These are phyloP conservation scores for Rynchops niger DNA, from an alignment of 2,113 vertebrate species.

Conservation along the genomic window DNA sequence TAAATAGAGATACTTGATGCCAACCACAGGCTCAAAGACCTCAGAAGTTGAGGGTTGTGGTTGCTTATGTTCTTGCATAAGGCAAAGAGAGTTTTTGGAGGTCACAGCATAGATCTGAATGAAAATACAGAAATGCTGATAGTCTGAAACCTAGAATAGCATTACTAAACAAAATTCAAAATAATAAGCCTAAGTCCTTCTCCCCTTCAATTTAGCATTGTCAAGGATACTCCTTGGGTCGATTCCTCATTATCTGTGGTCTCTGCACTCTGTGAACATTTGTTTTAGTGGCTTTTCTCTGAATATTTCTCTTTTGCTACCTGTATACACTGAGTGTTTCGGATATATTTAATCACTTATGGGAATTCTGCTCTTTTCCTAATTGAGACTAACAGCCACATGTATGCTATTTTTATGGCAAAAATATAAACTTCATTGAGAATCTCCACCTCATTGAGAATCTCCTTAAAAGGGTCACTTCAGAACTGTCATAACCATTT, in stretches of 20 bases:
- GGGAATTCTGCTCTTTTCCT: neutral
- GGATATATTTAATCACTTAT: neutral
- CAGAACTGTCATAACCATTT: neutral
- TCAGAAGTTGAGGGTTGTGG: accelerated
- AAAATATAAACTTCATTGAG: neutral
- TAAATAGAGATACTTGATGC: neutral
- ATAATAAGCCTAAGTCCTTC: neutral
- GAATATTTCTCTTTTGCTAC: constrained; percentile 46
- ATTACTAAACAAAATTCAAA: constrained; percentile 33
- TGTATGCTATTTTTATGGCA: neutral
- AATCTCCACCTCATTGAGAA: neutral
- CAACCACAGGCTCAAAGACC: neutral
- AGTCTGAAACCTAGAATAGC: neutral
- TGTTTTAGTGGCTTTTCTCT: constrained; percentile 4
- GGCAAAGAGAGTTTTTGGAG: neutral
- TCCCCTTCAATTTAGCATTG: constrained; percentile 4
- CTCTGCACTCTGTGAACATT: neutral
- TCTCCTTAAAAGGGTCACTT: neutral
- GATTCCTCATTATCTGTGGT: neutral
- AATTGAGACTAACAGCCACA: neutral
- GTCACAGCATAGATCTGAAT: neutral
- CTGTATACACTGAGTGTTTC: neutral
- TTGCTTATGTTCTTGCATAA: neutral
- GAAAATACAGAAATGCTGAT: neutral
- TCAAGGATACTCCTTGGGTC: neutral